phyloP scores from a whole-genome alignment of 1,140 invertebrate genomes.

The Lasioglossum albipes region DNA sequence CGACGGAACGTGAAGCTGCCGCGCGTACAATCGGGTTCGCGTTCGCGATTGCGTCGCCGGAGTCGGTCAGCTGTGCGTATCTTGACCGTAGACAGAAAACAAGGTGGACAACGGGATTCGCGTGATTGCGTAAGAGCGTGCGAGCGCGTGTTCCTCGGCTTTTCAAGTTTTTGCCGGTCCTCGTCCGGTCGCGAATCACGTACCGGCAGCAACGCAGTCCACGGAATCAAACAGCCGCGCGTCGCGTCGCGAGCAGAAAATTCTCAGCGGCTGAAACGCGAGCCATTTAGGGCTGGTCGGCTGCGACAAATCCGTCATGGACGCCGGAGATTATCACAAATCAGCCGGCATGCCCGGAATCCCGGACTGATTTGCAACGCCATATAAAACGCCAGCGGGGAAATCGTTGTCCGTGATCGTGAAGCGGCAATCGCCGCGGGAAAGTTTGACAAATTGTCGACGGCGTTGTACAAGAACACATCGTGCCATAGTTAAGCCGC shows the following conservation, averaged over 20 bases:
- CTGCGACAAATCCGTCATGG: conserved; percentile 75
- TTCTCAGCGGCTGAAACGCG: conserved; percentile 36
- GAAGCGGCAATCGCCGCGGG: conserved; percentile 54
- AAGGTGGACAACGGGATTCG: conserved; percentile 68
- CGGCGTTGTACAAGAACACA: conserved; percentile 1
- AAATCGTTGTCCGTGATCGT: conserved; percentile 69
- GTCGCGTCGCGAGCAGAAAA: conserved; percentile 5
- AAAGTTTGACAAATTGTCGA: conserved; percentile 44
- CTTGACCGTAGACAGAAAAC: conserved; percentile 56
- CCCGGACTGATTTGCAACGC: conserved; percentile 74
- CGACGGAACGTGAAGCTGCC: conserved; percentile 8
- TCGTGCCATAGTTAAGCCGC: not conserved
- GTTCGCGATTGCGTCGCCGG: conserved; percentile 44
- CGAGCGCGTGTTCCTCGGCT: conserved; percentile 52
- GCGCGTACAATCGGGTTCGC: conserved; percentile 27
- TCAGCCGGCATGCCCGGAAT: conserved; percentile 75
- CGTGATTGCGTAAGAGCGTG: conserved; percentile 65
- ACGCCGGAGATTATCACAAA: conserved; percentile 73
- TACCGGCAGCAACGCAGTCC: conserved; percentile 24
- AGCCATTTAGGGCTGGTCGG: conserved; percentile 73
- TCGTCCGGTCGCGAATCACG: conserved; percentile 58
- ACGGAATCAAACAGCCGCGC: not conserved
- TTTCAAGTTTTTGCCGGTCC: conserved; percentile 69
- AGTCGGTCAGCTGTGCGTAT: conserved; percentile 51
- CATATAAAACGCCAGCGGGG: conserved; percentile 65